Evolutionary conservation across 2,888 invertebrate genomes (phyloP).

Genomic region (Craniophora ligustri): DNA sequence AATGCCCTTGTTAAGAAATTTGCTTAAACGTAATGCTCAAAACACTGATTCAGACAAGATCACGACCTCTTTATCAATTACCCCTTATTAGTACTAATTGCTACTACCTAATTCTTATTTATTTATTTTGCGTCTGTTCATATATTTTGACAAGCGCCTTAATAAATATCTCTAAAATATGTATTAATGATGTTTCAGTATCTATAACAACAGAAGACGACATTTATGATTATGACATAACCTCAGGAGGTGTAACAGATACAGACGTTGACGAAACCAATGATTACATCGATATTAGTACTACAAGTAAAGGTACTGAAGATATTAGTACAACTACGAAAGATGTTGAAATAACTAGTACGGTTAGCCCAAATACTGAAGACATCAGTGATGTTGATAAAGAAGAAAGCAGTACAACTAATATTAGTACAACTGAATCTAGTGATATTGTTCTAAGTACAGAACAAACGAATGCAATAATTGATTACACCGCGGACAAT

Average conservation of each 20-base stretch:
- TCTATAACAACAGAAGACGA: conserved; percentile 36
- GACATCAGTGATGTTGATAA: not conserved
- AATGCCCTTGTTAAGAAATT: no score
- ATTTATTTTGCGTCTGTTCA: no score
- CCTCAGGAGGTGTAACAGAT: not conserved
- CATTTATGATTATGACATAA: conserved; percentile 27
- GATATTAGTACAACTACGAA: not conserved
- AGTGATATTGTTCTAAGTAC: not conserved
- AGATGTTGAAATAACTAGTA: conserved; percentile 5
- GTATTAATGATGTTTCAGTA: conserved; percentile 19
- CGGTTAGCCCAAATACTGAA: not conserved
- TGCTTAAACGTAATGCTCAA: no score
- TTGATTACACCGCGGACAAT: not conserved
- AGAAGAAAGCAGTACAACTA: not conserved
- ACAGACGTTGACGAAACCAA: conserved; percentile 9
- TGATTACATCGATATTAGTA: conserved; percentile 12
- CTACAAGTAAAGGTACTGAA: conserved; percentile 5
- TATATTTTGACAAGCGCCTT: no score
- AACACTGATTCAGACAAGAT: no score
- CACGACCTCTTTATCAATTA: no score
- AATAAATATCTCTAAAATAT: not conserved
- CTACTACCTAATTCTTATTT: no score
- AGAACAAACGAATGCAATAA: conserved; percentile 1
- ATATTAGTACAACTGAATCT: not conserved
- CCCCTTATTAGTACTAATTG: no score